Evolutionary conservation across 2,888 invertebrate species (phyloP).

Genomic region (Dicranocentrus wangi): DNA sequence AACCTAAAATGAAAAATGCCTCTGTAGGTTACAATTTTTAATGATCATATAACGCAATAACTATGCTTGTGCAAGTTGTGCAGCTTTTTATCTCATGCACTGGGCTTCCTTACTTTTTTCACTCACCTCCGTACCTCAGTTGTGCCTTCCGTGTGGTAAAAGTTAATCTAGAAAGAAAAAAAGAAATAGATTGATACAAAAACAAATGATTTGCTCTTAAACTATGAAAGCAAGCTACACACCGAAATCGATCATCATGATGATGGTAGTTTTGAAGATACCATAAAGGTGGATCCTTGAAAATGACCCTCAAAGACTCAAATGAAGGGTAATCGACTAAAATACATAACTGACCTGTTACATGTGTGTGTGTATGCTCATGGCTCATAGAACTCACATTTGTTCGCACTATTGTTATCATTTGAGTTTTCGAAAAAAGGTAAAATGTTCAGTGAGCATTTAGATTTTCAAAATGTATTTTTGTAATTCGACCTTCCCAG

Average conservation of each 20-base stretch:
- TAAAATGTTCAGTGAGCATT: constrained; percentile 55
- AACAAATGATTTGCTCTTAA: constrained; percentile 15
- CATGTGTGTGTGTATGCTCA: constrained; percentile 20
- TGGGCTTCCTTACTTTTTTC: constrained; percentile 6
- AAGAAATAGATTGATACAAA: constrained; percentile 14
- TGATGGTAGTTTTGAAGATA: constrained; percentile 40
- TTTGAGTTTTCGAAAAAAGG: constrained; percentile 10
- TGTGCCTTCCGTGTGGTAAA: background rate
- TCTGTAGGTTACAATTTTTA: too few species aligned
- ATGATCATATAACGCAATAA: too few species aligned
- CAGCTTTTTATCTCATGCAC: too few species aligned
- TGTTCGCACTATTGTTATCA: constrained; percentile 44
- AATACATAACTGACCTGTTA: constrained; percentile 3
- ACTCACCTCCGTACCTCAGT: constrained; percentile 48
- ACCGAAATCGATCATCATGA: constrained; percentile 52
- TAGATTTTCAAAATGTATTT: constrained; percentile 9
- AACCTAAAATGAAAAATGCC: too few species aligned
- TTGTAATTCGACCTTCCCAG: background rate
- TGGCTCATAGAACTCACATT: constrained; percentile 31
- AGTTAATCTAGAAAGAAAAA: constrained; percentile 4
- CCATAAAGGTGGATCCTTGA: constrained; percentile 57
- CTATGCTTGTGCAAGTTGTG: too few species aligned
- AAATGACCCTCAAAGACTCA: constrained; percentile 40
- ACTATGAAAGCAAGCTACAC: constrained; percentile 12
- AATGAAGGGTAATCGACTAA: constrained; percentile 11